Evolutionary conservation across 2,888 invertebrate genomes (phyloP), one percentile per base, ranked within the genome.

Genomic region (Luffia ferchaultella): DNA sequence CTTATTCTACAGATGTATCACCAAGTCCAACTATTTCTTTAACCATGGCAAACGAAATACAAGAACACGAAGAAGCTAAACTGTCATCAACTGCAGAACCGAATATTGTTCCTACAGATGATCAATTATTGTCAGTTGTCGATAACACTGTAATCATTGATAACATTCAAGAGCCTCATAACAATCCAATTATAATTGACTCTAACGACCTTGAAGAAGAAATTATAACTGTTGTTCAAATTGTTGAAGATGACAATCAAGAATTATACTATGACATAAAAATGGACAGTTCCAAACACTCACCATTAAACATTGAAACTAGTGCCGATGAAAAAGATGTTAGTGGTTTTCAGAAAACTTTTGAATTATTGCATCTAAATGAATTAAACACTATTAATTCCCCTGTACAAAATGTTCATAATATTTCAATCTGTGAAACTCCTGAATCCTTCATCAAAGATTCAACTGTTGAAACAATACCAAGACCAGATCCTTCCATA

Each of bases 161-260:
- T 5, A 5, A n/a, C 7, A n/a, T 43, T 9, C 3, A 43, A 43
- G 7, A 19, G 40, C 15, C 48, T 45, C 40, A 17, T 18, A 54
- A 69, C 56, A 67, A 66, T 62, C 65, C 67, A 57, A 56, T 67
- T 51, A 73, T 74, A 42, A 56, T 72, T 56, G 70, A 71, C 50
- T 77, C 71, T 67, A 61, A 54, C 17, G 74, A 64, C 57, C 80
- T 78, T 63, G 80, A 79, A 64, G 83, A 84, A 63, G 85, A 85
- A 60, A 71, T 84, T 49, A 82, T 85, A 40, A 85, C 85, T 40
- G 71, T 85, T 56, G 79, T 82, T 16, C 84, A 85, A 64, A 84
- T 85, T 54, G 76, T 85, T 16, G 85, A 84, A 56, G 83, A 84
- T 72, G 82, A 82, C 54, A 68, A 76, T 54, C 72, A 49, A 41